A percentile compares a stretch with the other conserved stretches of the same genome.
These are phyloP conservation scores for Xenus cinereus DNA, from an alignment of 2,113 vertebrate species.

Conservation along the genomic window DNA sequence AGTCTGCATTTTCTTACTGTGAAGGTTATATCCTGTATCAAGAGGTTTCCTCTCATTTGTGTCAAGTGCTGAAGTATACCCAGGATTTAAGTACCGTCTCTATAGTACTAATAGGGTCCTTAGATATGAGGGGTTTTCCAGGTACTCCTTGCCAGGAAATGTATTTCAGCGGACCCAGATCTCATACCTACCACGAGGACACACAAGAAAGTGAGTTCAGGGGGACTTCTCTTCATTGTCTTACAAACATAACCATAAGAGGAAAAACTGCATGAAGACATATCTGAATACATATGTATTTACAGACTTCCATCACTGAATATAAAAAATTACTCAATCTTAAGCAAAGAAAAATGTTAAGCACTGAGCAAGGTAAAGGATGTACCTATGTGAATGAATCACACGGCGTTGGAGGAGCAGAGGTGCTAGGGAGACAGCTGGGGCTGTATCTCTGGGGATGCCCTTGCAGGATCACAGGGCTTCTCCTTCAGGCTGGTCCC, in stretches of 20 bases:
- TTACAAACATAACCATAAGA: neutral
- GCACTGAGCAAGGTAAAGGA: neutral
- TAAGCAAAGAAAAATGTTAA: neutral
- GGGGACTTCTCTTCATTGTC: neutral
- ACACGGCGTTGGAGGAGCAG: fast-evolving
- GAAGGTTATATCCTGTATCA: neutral
- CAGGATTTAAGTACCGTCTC: neutral
- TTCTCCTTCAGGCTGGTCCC: neutral
- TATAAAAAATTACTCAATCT: neutral
- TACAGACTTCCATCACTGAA: neutral
- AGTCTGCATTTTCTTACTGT: neutral
- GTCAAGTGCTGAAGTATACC: neutral
- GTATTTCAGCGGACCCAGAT: neutral
- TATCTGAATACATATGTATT: neutral
- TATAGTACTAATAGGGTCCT: neutral
- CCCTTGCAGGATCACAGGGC: neutral
- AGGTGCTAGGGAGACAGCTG: neutral
- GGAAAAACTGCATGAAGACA: neutral
- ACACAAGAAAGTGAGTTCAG: neutral
- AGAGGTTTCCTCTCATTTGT: neutral
- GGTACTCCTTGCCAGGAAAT: neutral
- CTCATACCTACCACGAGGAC: neutral
- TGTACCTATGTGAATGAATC: fast-evolving
- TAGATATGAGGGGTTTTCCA: neutral
- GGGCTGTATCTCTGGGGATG: neutral